Conservation (phyloP, 1,140 invertebrate genomes). For the Drosophila obscura region DNA sequence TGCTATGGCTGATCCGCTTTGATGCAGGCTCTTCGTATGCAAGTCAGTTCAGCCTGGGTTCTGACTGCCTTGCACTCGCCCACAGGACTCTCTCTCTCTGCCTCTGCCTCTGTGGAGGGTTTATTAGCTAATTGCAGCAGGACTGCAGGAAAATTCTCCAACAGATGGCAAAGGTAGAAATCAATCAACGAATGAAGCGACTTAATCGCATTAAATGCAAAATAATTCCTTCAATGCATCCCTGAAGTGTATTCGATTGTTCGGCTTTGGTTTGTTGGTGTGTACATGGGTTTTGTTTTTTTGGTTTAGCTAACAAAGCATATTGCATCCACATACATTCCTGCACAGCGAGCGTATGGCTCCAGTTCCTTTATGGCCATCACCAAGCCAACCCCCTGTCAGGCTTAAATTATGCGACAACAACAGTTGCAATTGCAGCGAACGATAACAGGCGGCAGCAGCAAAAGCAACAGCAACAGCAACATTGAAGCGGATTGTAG, state of each 20-base stretch:
- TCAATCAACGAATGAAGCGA: too few relatives aligned
- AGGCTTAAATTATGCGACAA: conserved; percentile 66
- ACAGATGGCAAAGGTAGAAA: too few relatives aligned
- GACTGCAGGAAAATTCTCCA: too few relatives aligned
- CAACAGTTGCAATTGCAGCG: conserved; percentile 59
- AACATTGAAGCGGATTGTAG: conserved; percentile 49
- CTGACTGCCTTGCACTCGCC: too few relatives aligned
- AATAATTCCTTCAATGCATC: not conserved
- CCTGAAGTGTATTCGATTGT: too few relatives aligned
- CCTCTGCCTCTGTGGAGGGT: too few relatives aligned
- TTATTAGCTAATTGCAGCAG: too few relatives aligned
- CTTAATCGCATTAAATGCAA: not conserved
- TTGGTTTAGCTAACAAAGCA: conserved; percentile 35
- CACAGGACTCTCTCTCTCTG: too few relatives aligned
- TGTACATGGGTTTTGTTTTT: not conserved
- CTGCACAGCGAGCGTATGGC: conserved; percentile 36
- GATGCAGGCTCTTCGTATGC: too few relatives aligned
- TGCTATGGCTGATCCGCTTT: too few relatives aligned
- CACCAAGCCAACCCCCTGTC: conserved; percentile 38
- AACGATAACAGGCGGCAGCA: conserved; percentile 37
- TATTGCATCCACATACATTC: conserved; percentile 13
- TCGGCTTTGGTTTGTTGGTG: too few relatives aligned
- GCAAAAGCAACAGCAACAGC: not conserved
- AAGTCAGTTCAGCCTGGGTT: too few relatives aligned
- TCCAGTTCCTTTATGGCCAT: conserved; percentile 70